Base-by-base conservation (phyloP, 1,140 invertebrate genomes). In the Zelostemma sp. region DNA sequence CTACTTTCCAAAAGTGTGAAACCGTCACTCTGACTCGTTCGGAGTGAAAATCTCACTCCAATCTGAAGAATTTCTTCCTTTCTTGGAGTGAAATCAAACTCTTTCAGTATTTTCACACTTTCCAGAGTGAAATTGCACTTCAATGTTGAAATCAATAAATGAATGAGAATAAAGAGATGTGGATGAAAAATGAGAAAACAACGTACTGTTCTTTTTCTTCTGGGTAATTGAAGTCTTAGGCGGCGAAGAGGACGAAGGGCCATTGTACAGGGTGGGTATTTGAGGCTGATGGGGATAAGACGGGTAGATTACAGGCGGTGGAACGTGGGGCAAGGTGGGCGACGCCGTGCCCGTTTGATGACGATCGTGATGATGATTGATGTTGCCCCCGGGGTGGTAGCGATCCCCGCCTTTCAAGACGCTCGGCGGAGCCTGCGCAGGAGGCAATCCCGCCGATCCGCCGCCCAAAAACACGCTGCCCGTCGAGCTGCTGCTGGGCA, bases 201-300 rank as follows among this genome's bases (percentile, higher is more conserved):
- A 85, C 84, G 67, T 76, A 86, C 84, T 86, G 75, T 85, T 86
- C 76, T 85, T 86, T 77, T 86, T 86, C 78, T 85, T 85, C 72
- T 84, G 82, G 49, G 76, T 80, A 58, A 82, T 81, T 43, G 84
- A 80, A 59, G 82, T 85, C 72, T 86, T 85, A 68, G 83, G 77
- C 63, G 83, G 74, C 63, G 81, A 80, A n/a, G 77, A 73, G 68
- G 83, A 81, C 51, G 82, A 82, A 54, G 75, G 71, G 56, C 78
- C 82, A 73, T 80, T 79, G 74, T 82, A 78, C 57, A 80, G 76
- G 41, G 78, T 74, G 58, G 76, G 73, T 50, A 79, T 81, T 45
- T 79, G 80, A 73, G 81, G 80, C 72, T 83, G 80, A 66, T 84
- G 80, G 48, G 81, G 80, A 74, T 83, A 77, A 65, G 71, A 62